Evolutionary conservation across 2,797 vertebrate species (phyloP), one percentile per base, ranked within the genome.

Genomic region (Adelosebastes latens): DNA sequence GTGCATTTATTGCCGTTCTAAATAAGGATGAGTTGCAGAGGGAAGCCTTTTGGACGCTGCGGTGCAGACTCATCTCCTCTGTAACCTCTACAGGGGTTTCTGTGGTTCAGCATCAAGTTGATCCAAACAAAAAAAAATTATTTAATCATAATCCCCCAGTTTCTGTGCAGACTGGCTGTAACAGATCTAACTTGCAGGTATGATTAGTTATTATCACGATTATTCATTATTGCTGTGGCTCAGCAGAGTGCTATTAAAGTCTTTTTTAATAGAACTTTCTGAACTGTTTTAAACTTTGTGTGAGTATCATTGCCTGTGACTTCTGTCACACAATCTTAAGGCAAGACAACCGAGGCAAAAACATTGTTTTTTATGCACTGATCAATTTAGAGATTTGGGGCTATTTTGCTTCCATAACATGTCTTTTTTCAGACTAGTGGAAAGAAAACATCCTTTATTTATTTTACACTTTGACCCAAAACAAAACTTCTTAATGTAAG

Each of bases 71-170:
- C 84, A 71, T 88, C 59, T 81, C 32, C 72, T 81, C 70, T 84
- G 56, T 65, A 63, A 79, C 58, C 60, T 75, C 68, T 46, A 36
- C 39, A 72, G 71, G 87, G 76, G 68, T 75, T 83, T 83, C 34
- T 79, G 39, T 80, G 74, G 74, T 87, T 89, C 77, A 68, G 55
- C 66, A 86, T 81, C 36, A 76, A 83, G 52, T 81, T 78, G 72
- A 87, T 90, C 79, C 42, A 73, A 65, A 81, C 49, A 79, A 20
- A 80, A 72, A 72, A 42, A 42, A 42, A 0, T 7, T 6, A 67
- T 78, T 69, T 32, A 69, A 76, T 81, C 75, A 80, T 68, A 78
- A 84, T 78, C 62, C 56, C 62, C n/a, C 2, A 39, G 13, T 77
- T 63, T 76, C 31, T 75, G 56, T 64, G 72, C 71, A 70, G 66